Evolutionary conservation across 2,888 invertebrate genomes (phyloP).

Genomic region (Drosophila affinis): DNA sequence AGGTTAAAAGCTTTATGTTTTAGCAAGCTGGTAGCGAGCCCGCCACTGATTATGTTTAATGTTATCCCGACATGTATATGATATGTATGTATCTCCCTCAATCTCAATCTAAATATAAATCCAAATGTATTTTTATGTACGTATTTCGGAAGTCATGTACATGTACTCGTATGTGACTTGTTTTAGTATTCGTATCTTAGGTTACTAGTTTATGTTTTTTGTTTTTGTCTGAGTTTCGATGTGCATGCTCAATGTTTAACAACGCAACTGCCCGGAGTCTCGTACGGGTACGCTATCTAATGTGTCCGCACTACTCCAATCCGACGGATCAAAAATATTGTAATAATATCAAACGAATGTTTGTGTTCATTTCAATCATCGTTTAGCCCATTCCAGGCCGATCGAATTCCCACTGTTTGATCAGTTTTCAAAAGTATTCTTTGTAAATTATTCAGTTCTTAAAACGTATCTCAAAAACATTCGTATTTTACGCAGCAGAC

Average conservation of each 20-base stretch:
- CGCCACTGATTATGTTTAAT: conserved; percentile 78
- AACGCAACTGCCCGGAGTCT: conserved; percentile 31
- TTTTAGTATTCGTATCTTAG: conserved; percentile 21
- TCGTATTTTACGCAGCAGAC: background rate
- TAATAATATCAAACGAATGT: background rate
- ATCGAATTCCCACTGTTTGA: background rate
- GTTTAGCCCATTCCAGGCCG: background rate
- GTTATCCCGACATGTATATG: conserved; percentile 48
- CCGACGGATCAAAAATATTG: conserved; percentile 13
- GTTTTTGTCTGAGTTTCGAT: conserved; percentile 58
- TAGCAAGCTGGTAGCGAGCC: conserved; percentile 60
- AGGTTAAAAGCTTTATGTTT: conserved; percentile 75
- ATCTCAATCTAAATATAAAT: conserved; percentile 18
- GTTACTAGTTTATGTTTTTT: conserved; percentile 74
- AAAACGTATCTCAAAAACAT: too few species aligned
- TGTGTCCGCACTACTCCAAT: conserved; percentile 3
- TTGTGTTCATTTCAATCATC: conserved; percentile 22
- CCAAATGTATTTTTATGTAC: conserved; percentile 35
- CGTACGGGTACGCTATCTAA: conserved; percentile 31
- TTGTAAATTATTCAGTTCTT: background rate
- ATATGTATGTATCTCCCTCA: conserved; percentile 50
- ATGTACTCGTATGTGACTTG: conserved; percentile 34
- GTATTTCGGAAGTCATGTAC: conserved; percentile 43
- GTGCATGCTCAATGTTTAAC: conserved; percentile 34
- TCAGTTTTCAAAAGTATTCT: background rate